Percentiles rank a stretch among this genome's conserved stretches.
These are phyloP conservation scores for Amphipoea oculea DNA, from an alignment of 2,888 invertebrate genomes.

Conservation along the genomic window DNA sequence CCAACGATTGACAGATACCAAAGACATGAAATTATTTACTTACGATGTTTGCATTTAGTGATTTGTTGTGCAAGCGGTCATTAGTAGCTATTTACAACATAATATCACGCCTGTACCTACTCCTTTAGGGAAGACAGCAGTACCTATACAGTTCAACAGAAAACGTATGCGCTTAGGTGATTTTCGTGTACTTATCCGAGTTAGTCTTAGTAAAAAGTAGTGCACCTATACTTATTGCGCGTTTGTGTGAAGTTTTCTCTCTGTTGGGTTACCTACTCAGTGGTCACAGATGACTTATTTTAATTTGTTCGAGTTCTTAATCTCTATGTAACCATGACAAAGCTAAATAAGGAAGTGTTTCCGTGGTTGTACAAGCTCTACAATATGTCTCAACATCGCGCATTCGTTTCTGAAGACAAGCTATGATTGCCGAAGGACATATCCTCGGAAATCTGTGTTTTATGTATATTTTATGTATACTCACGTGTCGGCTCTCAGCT, in stretches of 20 bases:
- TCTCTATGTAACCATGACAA: not conserved
- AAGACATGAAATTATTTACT: no score
- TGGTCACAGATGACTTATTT: no score
- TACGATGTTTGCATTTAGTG: not conserved
- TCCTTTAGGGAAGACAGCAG: no score
- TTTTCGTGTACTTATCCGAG: not conserved
- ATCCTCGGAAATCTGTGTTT: not conserved
- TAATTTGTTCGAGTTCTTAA: not conserved
- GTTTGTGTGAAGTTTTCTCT: no score
- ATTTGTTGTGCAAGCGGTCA: not conserved
- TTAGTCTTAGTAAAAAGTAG: not conserved
- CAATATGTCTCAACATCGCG: not conserved
- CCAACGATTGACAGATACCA: not conserved
- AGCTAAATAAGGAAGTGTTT: not conserved
- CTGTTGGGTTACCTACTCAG: no score
- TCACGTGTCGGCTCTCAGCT: not conserved
- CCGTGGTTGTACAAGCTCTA: not conserved
- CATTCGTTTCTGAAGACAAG: not conserved
- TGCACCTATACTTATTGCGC: no score
- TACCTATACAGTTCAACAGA: not conserved
- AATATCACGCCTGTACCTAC: not conserved
- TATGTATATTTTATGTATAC: no score
- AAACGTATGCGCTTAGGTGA: not conserved
- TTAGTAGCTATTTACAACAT: not conserved
- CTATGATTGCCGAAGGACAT: not conserved